Conservation (phyloP, 2,888 invertebrate genomes). For the Julus scandinavius region DNA sequence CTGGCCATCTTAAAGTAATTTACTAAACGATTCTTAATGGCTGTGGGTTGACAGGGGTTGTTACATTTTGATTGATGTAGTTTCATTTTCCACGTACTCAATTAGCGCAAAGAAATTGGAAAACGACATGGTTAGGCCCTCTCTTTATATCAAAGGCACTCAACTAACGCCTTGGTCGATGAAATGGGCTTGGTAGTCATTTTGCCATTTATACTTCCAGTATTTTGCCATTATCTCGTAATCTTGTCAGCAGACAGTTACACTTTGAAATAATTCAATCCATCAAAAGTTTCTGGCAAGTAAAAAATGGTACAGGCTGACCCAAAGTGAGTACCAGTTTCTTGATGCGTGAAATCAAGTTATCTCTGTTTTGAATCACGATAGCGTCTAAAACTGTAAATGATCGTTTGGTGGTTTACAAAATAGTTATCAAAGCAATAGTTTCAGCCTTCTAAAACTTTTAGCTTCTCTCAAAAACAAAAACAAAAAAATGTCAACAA, state of each 20-base stretch:
- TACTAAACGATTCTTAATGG: neutral
- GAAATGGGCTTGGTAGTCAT: neutral
- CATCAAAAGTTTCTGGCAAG: neutral
- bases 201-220: neutral
- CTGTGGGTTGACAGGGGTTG: neutral
- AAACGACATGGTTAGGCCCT: neutral
- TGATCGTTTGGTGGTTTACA: too few relatives aligned
- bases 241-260: neutral
- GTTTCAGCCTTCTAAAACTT: too few relatives aligned
- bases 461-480: too few relatives aligned
- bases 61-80: neutral
- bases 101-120: neutral
- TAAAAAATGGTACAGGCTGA: neutral
- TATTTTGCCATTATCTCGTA: neutral
- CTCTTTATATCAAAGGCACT: neutral
- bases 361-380: too few relatives aligned
- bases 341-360: too few relatives aligned
- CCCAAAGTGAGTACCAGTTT: neutral
- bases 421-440: too few relatives aligned
- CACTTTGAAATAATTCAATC: too few relatives aligned
- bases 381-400: too few relatives aligned
- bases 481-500: too few relatives aligned
- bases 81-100: neutral
- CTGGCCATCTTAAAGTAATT: neutral
- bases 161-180: neutral